phyloP scores from a whole-genome alignment of 1,140 invertebrate species.

The Lordiphosa collinella region DNA sequence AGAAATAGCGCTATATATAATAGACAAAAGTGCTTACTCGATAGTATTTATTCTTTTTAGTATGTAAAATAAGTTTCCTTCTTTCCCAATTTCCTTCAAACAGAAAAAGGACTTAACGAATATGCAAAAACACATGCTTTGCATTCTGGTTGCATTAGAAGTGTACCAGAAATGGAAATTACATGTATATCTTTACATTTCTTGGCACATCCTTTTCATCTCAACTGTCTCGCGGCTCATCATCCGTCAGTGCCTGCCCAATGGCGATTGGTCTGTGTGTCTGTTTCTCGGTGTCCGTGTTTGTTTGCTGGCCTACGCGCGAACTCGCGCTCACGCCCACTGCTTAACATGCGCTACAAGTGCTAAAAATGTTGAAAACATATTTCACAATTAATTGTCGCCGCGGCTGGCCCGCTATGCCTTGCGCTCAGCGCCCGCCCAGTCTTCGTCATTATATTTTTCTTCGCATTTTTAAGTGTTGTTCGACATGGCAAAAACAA shows the following conservation, averaged over 20 bases:
- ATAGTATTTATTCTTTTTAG: no score
- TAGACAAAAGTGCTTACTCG: no score
- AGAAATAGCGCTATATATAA: no score
- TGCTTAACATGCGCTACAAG: constrained; percentile 68
- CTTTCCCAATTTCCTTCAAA: background rate
- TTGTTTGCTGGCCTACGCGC: constrained; percentile 15
- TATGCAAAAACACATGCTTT: background rate
- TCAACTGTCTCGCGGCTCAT: background rate
- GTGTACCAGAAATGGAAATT: constrained; percentile 49
- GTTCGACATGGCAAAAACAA: constrained; percentile 76
- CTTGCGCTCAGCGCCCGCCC: constrained; percentile 1
- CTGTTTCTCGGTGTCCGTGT: constrained; percentile 8
- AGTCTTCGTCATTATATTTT: constrained; percentile 54
- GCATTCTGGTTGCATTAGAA: background rate
- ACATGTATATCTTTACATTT: constrained; percentile 9
- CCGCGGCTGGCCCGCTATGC: constrained; percentile 39
- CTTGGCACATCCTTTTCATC: background rate
- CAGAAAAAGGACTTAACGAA: background rate
- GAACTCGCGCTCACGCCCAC: constrained; percentile 48
- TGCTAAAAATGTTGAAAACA: constrained; percentile 76
- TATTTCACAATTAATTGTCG: constrained; percentile 79
- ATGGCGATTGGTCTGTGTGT: constrained; percentile 11
- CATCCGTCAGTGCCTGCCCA: constrained; percentile 23
- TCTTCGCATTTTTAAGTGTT: constrained; percentile 73
- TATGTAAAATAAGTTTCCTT: no score